Evolutionary conservation across 2,797 vertebrate genomes (phyloP).

Genomic region (Catostomus latipinnis): DNA sequence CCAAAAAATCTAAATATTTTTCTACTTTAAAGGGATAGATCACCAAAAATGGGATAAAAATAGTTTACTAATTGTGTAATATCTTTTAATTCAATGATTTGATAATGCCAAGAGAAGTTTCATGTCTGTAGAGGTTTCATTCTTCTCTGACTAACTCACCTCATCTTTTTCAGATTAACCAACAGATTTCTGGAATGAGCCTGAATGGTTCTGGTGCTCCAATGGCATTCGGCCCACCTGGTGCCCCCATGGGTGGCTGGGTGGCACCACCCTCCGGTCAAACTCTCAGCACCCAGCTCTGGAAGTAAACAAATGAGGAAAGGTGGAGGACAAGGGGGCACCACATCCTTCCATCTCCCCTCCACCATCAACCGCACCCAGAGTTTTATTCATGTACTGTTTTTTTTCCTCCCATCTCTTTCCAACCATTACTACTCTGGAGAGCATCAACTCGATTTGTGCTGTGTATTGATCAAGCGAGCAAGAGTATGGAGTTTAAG

Average conservation of each 20-base stretch:
- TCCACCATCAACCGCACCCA: conserved; percentile 69
- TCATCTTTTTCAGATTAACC: conserved; percentile 82
- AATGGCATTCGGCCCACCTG: conserved; percentile 81
- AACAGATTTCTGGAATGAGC: conserved; percentile 92
- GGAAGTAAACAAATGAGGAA: conserved; percentile 84
- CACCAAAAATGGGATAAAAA: no score
- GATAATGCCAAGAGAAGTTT: not conserved
- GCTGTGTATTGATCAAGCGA: conserved; percentile 80
- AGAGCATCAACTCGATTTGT: conserved; percentile 76
- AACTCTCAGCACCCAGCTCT: conserved; percentile 97
- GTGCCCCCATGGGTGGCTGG: conserved; percentile 82
- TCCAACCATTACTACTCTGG: conserved; percentile 72
- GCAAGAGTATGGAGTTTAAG: conserved; percentile 72
- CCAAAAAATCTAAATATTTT: not conserved
- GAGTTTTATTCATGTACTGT: conserved; percentile 77
- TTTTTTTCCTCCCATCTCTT: conserved; percentile 44
- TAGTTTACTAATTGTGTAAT: no score
- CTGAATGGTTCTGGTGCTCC: conserved; percentile 73
- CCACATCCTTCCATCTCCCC: conserved; percentile 60
- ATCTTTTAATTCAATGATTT: no score
- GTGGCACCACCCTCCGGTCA: conserved; percentile 87
- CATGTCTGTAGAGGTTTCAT: not conserved
- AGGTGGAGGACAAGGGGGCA: conserved; percentile 49
- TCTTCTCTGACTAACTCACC: not conserved
- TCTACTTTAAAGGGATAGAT: not conserved